These are phyloP conservation scores for Coccyzus lansbergi DNA, from an alignment of 2,797 vertebrate genomes.

Conservation along the genomic window DNA sequence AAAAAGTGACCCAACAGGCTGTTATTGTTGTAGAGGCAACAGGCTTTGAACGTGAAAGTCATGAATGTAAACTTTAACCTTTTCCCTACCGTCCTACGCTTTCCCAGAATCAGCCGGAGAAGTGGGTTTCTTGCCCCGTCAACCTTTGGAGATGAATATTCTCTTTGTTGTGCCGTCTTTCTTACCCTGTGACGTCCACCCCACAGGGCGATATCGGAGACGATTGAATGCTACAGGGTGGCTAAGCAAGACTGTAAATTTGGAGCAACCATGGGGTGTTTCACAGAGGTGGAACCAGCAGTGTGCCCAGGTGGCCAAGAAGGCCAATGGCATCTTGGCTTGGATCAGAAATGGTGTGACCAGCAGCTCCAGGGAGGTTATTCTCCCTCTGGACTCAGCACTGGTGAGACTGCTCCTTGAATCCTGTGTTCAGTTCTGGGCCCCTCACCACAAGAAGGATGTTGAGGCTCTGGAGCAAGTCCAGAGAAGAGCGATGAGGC, in stretches of 20 bases:
- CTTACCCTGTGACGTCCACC: not conserved
- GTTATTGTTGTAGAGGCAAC: not conserved
- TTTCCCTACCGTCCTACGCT: not conserved
- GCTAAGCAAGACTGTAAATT: not conserved
- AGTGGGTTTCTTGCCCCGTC: not conserved
- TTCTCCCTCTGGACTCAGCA: too few relatives aligned
- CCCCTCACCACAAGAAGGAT: too few relatives aligned
- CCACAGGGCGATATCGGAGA: not conserved
- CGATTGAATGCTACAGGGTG: not conserved
- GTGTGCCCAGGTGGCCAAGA: too few relatives aligned
- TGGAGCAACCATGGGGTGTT: not conserved
- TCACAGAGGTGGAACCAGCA: not conserved
- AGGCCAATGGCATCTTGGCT: too few relatives aligned
- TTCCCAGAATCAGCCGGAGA: not conserved
- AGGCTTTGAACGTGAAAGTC: not conserved
- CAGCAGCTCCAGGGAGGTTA: too few relatives aligned
- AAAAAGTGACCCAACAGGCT: not conserved
- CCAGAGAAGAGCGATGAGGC: too few relatives aligned
- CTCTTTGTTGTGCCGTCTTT: not conserved
- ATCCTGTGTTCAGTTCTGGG: too few relatives aligned
- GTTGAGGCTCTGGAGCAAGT: too few relatives aligned
- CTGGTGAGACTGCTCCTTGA: too few relatives aligned
- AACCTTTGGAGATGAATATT: slow-evolving; percentile 13
- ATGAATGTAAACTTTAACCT: not conserved
- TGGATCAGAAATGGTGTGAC: too few relatives aligned